Base-by-base conservation (phyloP, 2,888 invertebrate genomes). In the Ormyrus pomaceus region DNA sequence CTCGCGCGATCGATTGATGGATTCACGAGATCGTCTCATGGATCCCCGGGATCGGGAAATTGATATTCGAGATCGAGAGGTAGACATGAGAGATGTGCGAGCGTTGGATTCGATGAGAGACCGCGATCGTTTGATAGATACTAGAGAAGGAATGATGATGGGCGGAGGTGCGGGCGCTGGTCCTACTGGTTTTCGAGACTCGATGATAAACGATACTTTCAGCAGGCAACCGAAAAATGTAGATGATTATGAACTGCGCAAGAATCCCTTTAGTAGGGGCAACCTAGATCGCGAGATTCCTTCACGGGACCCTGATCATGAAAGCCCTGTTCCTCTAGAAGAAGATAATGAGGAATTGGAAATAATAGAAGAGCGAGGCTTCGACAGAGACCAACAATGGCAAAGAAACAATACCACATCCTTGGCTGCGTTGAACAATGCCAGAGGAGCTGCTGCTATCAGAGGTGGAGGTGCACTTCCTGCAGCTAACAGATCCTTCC, bases 301-400 rank as follows among this genome's bases (percentile, higher is more conserved):
- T 7, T 34, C 34, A 45, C 72, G 9, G 9, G 55, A 34, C 3
- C 34, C 34, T 5, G 5, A n/a, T n/a, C 59, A 45, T 3, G 45
- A 58, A 53, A 53, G 65, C 45, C 53, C 78, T 7, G 46, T 66
- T 10, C 48, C 56, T n/a, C 10, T 64, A 2, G 79, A 77, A 8
- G 82, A 82, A 9, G 82, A 80, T 11, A 34, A 59, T 9, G 80
- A 80, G 6, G 82, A 82, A 3, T 13, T 81, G 19, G 68, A 82
- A 10, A 82, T 82, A 19, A 79, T 82, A 34, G 82, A 82, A 62
- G 82, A 82, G 11, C 72, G 77, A 5, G 73, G 73, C 5, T 55
- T 80, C 11, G 70, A 69, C 5, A 46, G 70, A n/a, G 69, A 71
- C 0, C 45, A 48, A 6, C 6, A 61, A 0, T 76, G 79, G 81